These are phyloP conservation scores for Eueides isabella DNA, from an alignment of 1,140 invertebrate genomes.

Conservation along the genomic window DNA sequence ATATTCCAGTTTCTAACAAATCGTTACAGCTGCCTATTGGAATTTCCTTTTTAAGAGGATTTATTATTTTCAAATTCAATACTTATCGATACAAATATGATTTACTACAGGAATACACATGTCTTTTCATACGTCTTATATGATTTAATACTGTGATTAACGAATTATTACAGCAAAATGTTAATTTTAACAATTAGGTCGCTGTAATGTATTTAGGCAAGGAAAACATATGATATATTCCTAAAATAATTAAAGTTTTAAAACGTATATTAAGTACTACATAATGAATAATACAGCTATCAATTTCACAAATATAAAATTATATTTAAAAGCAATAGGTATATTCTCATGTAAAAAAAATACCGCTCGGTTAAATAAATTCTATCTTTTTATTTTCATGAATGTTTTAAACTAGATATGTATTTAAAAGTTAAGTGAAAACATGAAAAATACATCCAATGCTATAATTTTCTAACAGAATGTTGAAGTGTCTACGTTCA, in stretches of 20 bases:
- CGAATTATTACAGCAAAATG: no score
- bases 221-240: neutral
- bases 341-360: no score
- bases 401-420: neutral
- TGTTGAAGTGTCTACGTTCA: neutral
- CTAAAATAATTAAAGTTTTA: no score
- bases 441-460: conserved; percentile 1
- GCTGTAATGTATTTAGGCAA: neutral
- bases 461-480: neutral
- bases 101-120: neutral
- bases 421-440: neutral
- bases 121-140: no score
- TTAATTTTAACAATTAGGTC: no score
- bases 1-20: neutral
- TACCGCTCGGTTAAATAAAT: no score
- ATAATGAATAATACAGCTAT: no score
- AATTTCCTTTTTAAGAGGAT: conserved; percentile 35
- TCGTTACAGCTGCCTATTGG: conserved; percentile 18
- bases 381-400: neutral
- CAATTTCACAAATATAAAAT: no score
- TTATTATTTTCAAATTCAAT: conserved; percentile 9
- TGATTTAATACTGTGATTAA: no score
- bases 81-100: neutral
- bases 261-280: no score
- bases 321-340: no score